Percentiles rank a stretch among this genome's conserved stretches.
Evolutionary conservation across 2,888 invertebrate species (phyloP).

Genomic region (Cepaea hortensis): DNA sequence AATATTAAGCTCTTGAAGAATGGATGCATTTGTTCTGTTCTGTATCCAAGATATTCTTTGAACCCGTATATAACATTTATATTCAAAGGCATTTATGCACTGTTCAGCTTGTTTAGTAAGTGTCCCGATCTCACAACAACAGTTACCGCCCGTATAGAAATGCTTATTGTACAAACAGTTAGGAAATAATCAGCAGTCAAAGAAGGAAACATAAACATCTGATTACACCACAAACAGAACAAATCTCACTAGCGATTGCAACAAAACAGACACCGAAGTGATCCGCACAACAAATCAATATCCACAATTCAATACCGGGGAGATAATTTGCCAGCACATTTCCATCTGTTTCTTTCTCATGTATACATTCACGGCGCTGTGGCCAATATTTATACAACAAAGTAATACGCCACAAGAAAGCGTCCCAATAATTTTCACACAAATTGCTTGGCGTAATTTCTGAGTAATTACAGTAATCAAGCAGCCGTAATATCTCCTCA

Average conservation of each 20-base stretch:
- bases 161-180: no score
- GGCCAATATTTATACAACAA: conserved; percentile 30
- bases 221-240: no score
- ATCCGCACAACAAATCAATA: background rate
- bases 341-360: conserved; percentile 25
- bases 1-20: no score
- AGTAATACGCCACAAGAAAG: conserved; percentile 11
- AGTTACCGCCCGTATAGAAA: no score
- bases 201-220: no score
- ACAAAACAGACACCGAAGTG: no score
- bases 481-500: background rate
- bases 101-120: background rate
- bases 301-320: background rate
- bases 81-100: background rate
- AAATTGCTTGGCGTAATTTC: conserved; percentile 38
- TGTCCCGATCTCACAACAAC: no score
- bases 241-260: no score
- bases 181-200: no score
- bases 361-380: background rate
- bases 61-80: no score
- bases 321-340: conserved; percentile 9
- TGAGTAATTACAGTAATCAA: conserved; percentile 34
- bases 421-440: conserved; percentile 9
- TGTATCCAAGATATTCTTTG: no score
- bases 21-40: no score